Evolutionary conservation across 2,113 vertebrate genomes (phyloP), one percentile per base, ranked within the genome.

Genomic region (Mus pahari): DNA sequence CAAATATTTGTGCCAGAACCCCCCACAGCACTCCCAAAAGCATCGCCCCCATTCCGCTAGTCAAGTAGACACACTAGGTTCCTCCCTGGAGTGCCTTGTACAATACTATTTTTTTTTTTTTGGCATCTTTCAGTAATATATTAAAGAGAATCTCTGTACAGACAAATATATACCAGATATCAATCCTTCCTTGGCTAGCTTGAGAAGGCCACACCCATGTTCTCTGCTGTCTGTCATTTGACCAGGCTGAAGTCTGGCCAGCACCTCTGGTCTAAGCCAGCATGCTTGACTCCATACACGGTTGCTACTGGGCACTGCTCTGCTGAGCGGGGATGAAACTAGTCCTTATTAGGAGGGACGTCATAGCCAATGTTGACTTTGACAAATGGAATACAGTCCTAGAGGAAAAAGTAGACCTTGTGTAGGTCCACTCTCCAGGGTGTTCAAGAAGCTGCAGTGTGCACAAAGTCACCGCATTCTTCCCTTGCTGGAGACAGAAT

Each of bases 161-260:
- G 74, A 74, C 28, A 94, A 82, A 92, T 42, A 74, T 55, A 60
- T 39, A 36, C 31, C 42, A 81, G 58, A 48, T 82, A 73, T n/a
- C 86, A 93, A 78, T 79, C 84, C 50, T 89, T 95, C 89, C 83
- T 79, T 82, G 36, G 81, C 53, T 92, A 74, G 87, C n/a, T 87
- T 82, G 73, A 64, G 31, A 92, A 62, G 62, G 24, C 73, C 48
- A 68, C 64, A 53, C 22, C 28, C 71, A 1, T 42, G 81, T 94
- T 78, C 39, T 66, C 89, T 64, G 12, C 64, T 48, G 55, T 24
- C 73, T 70, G 3, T 53, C 58, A 90, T 79, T 70, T 88, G 87
- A 74, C 64, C 7, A 48, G 42, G 5, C 14, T 58, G 71, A 77
- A 74, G 45, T 83, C 66, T 84, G 17, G n/a, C 22, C 74, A 90